Percentiles rank a stretch among this genome's conserved stretches.
These are phyloP conservation scores for Eidolon helvum DNA, from an alignment of 2,113 vertebrate species.

Conservation along the genomic window DNA sequence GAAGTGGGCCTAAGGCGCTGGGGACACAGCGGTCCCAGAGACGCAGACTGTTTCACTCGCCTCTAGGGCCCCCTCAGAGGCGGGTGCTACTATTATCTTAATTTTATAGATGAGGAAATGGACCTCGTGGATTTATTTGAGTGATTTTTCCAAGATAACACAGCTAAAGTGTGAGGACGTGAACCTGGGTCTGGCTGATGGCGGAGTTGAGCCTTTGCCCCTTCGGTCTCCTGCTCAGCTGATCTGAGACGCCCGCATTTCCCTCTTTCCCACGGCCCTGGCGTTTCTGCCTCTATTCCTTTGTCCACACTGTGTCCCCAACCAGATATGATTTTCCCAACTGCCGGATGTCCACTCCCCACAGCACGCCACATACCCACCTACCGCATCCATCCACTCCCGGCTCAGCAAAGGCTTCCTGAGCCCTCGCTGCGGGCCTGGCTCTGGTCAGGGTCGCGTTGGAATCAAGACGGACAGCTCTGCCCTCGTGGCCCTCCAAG, in stretches of 20 bases:
- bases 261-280: neutral
- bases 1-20: rapidly evolving
- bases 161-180: neutral
- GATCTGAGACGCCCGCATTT: neutral
- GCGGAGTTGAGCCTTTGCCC: neutral
- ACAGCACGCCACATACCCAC: neutral
- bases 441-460: neutral
- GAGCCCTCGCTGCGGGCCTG: neutral
- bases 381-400: no score
- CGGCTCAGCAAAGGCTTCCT: neutral
- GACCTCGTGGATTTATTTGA: neutral
- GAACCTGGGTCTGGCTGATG: neutral
- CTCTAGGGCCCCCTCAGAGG: neutral
- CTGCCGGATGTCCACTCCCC: neutral
- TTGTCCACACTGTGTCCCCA: neutral
- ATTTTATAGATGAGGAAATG: neutral
- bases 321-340: neutral
- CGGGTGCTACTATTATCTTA: neutral
- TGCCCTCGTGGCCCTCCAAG: neutral
- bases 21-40: neutral
- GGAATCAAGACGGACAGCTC: neutral
- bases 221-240: neutral
- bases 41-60: neutral
- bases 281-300: neutral
- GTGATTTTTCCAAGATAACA: no score